Evolutionary conservation across 2,113 vertebrate species (phyloP).

Genomic region (Hemichromis elongatus): DNA sequence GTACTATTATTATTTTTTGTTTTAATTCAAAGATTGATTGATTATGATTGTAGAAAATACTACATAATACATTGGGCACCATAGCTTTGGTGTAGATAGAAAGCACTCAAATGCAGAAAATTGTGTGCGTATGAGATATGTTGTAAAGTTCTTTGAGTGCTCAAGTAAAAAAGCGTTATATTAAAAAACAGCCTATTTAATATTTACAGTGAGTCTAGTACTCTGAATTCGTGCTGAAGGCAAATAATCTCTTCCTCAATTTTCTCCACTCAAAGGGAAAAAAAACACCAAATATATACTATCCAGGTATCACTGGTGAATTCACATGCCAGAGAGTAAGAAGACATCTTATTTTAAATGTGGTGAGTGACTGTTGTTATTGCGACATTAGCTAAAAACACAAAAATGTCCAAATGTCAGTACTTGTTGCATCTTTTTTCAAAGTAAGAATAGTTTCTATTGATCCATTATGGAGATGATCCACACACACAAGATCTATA

Average conservation of each 20-base stretch:
- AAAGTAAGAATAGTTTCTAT: rapidly evolving
- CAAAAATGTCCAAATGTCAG: not conserved
- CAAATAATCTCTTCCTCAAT: rapidly evolving
- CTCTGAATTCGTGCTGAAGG: rapidly evolving
- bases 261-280: not conserved
- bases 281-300: not conserved
- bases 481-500: too few species aligned
- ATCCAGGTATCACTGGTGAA: not conserved
- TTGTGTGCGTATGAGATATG: too few species aligned
- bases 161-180: too few species aligned
- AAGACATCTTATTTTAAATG: rapidly evolving
- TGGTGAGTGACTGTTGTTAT: not conserved
- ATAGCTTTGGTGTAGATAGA: not conserved
- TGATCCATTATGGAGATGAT: rapidly evolving
- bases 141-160: too few species aligned
- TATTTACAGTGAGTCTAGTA: rapidly evolving
- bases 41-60: not conserved
- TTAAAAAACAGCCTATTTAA: too few species aligned
- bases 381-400: not conserved
- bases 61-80: not conserved
- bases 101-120: too few species aligned
- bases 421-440: not conserved
- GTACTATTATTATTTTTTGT: too few species aligned
- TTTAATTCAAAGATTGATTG: not conserved
- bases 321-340: not conserved